Percentiles rank a stretch among this genome's conserved stretches.
Conservation (phyloP, 2,888 invertebrate genomes). For the Brachynemurus nebulosus region DNA sequence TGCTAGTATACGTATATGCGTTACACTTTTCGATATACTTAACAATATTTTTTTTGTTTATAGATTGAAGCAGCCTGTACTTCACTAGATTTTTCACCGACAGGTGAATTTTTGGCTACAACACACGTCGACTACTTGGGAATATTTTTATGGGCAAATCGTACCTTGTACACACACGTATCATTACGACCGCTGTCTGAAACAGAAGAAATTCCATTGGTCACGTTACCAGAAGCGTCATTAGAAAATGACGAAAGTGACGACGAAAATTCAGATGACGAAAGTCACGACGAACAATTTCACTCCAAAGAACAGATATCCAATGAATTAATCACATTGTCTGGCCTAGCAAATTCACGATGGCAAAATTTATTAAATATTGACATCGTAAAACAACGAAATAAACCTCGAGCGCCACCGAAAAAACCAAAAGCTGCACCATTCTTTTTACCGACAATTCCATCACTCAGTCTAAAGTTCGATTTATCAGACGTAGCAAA, state of each 20-base stretch:
- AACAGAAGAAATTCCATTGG: conserved; percentile 36
- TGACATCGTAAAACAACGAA: conserved; percentile 72
- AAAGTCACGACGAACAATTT: conserved; percentile 46
- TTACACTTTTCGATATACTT: too few relatives aligned
- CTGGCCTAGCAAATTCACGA: conserved; percentile 68
- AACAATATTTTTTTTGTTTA: conserved; percentile 15
- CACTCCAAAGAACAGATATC: conserved; percentile 63
- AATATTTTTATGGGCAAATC: conserved; percentile 89
- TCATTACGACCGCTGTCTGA: conserved; percentile 58
- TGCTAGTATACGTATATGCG: too few relatives aligned
- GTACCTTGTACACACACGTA: conserved; percentile 66
- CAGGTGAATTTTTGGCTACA: conserved; percentile 80
- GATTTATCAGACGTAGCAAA: conserved; percentile 42
- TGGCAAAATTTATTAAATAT: conserved; percentile 86
- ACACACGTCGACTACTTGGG: conserved; percentile 80
- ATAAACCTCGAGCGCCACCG: conserved; percentile 76
- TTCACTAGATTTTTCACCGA: conserved; percentile 79
- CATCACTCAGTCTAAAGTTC: conserved; percentile 71
- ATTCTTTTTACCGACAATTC: conserved; percentile 87
- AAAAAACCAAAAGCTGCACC: conserved; percentile 81
- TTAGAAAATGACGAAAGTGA: conserved; percentile 23
- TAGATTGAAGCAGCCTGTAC: conserved; percentile 68
- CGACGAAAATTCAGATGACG: conserved; percentile 29
- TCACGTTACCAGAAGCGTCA: conserved; percentile 35
- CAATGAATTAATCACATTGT: conserved; percentile 68